A percentile compares a stretch with the other conserved stretches of the same genome.
These are phyloP conservation scores for Macrosiphum euphorbiae DNA, from an alignment of 2,888 invertebrate species.

Conservation along the genomic window DNA sequence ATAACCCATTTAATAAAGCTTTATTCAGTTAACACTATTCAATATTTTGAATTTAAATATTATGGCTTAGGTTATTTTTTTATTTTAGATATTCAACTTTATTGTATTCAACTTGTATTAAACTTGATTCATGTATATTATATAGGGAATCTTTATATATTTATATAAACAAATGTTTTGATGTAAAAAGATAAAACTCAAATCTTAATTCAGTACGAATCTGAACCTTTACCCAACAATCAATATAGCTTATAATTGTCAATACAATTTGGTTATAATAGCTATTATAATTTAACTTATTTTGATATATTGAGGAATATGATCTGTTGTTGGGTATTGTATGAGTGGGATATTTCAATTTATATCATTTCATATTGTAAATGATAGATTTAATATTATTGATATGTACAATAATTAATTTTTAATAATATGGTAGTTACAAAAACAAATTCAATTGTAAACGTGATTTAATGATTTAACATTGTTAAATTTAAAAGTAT, in stretches of 20 bases:
- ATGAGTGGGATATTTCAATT: too few species aligned
- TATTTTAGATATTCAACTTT: not conserved
- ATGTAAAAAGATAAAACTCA: not conserved
- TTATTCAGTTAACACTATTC: not conserved
- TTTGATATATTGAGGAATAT: too few species aligned
- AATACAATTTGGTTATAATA: not conserved
- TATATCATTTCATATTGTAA: not conserved
- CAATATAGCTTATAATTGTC: not conserved
- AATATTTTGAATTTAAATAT: not conserved
- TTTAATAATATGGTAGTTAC: not conserved
- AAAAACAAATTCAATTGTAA: not conserved
- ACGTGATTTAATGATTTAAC: not conserved
- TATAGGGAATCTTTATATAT: not conserved
- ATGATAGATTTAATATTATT: not conserved
- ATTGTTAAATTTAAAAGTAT: not conserved
- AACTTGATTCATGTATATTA: not conserved
- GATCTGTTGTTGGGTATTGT: too few species aligned
- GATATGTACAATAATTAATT: not conserved
- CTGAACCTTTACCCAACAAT: not conserved
- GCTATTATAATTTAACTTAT: too few species aligned
- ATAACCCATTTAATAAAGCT: not conserved
- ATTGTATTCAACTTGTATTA: not conserved
- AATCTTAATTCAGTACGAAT: not conserved
- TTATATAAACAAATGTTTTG: not conserved
- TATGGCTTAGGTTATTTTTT: not conserved